Evolutionary conservation across 2,888 invertebrate genomes (phyloP).

Genomic region (Linnaemya tessellans): DNA sequence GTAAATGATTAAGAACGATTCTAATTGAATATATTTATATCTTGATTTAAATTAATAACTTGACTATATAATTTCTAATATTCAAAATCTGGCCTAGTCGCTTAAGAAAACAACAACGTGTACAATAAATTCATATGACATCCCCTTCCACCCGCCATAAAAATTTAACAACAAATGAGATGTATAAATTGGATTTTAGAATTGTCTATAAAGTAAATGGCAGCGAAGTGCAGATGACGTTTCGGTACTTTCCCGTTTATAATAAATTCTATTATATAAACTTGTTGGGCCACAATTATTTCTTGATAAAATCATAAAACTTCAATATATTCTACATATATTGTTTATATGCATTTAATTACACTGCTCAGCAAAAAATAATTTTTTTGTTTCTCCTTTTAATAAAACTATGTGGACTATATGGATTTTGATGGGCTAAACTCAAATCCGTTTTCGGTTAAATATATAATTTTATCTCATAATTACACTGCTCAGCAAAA

Average conservation of each 20-base stretch:
- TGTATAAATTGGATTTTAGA: neutral
- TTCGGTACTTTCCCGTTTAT: slow-evolving; percentile 4
- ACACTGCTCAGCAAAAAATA: neutral
- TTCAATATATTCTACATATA: neutral
- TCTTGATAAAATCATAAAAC: slow-evolving; percentile 20
- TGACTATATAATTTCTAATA: neutral
- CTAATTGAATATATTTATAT: neutral
- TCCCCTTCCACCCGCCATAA: neutral
- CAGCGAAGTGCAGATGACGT: neutral
- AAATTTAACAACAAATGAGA: neutral
- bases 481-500: too few species aligned
- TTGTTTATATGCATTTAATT: too few species aligned
- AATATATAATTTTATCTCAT: too few species aligned
- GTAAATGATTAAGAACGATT: too few species aligned
- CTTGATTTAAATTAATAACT: neutral
- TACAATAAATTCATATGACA: neutral
- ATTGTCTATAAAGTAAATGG: neutral
- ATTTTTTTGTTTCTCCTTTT: too few species aligned
- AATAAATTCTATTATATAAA: slow-evolving; percentile 37
- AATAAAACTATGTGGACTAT: too few species aligned
- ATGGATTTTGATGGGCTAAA: too few species aligned
- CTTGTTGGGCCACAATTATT: slow-evolving; percentile 17
- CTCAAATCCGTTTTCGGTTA: too few species aligned
- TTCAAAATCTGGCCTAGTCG: neutral
- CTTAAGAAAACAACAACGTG: neutral